Base-by-base conservation (phyloP, 2,113 vertebrate genomes). In the Pipa parva region DNA sequence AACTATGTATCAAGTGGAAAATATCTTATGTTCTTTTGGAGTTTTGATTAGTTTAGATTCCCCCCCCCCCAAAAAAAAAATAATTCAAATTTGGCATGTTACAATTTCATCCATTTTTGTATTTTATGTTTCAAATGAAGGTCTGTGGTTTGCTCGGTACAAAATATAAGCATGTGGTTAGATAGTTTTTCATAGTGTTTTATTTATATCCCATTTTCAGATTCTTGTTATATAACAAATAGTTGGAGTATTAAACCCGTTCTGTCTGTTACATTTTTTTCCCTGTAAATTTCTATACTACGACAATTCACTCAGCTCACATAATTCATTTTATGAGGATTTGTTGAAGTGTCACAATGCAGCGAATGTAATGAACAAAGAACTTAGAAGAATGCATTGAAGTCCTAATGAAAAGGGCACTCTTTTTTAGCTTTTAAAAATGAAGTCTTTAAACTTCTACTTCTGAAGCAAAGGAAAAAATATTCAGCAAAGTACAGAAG, bases 51-150 rank as follows among this genome's bases (percentile, higher is more conserved):
- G 66, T 70, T 70, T 61, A 7, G 26, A 54, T n/a, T n/a, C n/a
- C n/a, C n/a, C n/a, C n/a, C n/a, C n/a, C n/a, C n/a, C n/a, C n/a
- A n/a, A n/a, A n/a, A n/a, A n/a, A n/a, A n/a, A n/a, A n/a, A n/a
- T n/a, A n/a, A n/a, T n/a, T n/a, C n/a, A n/a, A n/a, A 24, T 54
- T 31, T 61, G 66, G 52, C 57, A 61, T 70, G 36, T 45, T 70
- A 36, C 6, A 33, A 61, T 52, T 45, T 42, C 20, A 7, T 9
- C 5, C 11, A 22, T 51, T 60, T 36, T 59, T 58, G 61, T 42
- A 54, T 20, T 70, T 70, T 70, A 70, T 70, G 48, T 37, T 61
- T 58, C 48, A 70, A 70, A 70, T 70, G 60, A 54, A 54, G 60
- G 51, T 45, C 61, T 48, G 36, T 2, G 25, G 45, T 26, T 48